These are phyloP conservation scores for Sciurus carolinensis DNA, from an alignment of 2,797 vertebrate genomes.

Conservation along the genomic window DNA sequence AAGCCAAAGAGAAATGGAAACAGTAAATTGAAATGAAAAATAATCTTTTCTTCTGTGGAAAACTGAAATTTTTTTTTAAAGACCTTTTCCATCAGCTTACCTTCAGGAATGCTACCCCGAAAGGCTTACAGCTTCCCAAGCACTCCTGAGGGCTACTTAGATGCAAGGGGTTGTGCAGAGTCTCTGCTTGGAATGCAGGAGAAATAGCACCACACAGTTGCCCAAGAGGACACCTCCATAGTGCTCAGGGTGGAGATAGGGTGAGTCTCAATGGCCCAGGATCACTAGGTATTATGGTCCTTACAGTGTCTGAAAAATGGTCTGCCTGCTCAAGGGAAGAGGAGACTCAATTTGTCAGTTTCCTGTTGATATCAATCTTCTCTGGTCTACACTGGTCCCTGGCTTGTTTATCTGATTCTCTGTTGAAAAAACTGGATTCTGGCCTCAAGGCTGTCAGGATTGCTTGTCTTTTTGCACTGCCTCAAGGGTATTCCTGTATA, in stretches of 20 bases:
- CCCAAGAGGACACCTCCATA: not conserved
- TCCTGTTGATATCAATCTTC: not conserved
- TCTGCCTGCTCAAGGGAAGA: not conserved
- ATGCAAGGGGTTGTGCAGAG: too few species aligned
- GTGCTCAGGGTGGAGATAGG: not conserved
- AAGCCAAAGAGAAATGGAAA: too few species aligned
- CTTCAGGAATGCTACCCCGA: not conserved
- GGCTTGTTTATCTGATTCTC: not conserved
- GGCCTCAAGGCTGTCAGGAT: fast-evolving
- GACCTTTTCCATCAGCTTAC: not conserved
- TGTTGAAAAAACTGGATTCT: not conserved
- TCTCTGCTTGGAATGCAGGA: not conserved
- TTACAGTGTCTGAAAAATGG: not conserved
- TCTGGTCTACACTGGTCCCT: too few species aligned
- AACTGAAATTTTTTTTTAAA: too few species aligned
- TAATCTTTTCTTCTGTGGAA: too few species aligned
- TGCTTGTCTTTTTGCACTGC: too few species aligned
- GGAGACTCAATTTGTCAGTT: not conserved
- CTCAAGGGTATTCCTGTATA: not conserved
- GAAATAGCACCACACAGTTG: not conserved
- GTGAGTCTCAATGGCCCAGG: not conserved
- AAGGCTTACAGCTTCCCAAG: not conserved
- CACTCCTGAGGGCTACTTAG: not conserved
- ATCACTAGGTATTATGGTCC: not conserved
- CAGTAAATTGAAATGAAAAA: too few species aligned